A percentile compares a stretch with the other conserved stretches of the same genome.
Evolutionary conservation across 2,113 vertebrate genomes (phyloP).

Genomic region (Sylvia atricapilla): DNA sequence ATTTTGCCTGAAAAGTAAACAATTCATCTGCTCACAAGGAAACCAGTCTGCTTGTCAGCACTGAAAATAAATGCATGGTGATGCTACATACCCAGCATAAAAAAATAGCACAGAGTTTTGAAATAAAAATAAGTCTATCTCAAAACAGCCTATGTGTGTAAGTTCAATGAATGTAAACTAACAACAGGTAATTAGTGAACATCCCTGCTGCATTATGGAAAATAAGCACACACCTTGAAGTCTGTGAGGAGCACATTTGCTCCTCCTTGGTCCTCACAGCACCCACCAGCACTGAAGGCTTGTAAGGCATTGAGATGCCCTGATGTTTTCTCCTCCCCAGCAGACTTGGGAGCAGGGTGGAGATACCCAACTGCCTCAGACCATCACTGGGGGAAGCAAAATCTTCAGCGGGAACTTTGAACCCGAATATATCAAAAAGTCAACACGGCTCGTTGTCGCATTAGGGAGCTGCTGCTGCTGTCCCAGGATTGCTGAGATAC

Average conservation of each 20-base stretch:
- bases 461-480: conserved; percentile 22
- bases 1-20: conserved; percentile 2
- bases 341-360: background rate
- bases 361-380: background rate
- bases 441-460: conserved; percentile 15
- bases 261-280: background rate
- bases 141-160: background rate
- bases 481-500: conserved; percentile 33
- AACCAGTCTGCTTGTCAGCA: background rate
- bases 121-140: background rate
- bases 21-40: background rate
- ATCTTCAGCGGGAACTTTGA: background rate
- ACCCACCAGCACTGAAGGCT: background rate
- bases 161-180: background rate
- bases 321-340: background rate
- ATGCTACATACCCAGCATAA: background rate
- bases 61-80: background rate
- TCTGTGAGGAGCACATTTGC: background rate
- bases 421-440: background rate
- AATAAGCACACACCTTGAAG: background rate
- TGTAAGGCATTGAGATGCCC: background rate
- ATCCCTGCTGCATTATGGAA: background rate
- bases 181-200: background rate
- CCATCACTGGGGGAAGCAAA: background rate
- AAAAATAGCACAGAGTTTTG: background rate